phyloP scores from a whole-genome alignment of 2,888 invertebrate genomes.

The Dorcus hopei region DNA sequence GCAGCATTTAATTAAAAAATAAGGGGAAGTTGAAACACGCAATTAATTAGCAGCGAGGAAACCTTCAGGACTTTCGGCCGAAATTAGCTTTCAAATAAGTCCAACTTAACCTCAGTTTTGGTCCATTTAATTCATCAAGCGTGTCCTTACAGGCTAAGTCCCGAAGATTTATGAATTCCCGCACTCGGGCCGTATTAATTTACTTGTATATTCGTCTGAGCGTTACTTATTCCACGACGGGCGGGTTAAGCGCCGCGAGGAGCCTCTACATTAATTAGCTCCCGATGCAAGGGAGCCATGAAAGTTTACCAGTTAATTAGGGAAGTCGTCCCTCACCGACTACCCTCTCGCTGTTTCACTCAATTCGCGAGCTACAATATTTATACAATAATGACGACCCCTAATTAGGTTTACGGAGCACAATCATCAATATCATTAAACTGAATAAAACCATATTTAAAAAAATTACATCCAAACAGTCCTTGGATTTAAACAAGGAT shows the following conservation, averaged over 20 bases:
- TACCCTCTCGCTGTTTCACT: no score
- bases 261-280: conserved; percentile 48
- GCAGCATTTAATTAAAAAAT: conserved; percentile 13
- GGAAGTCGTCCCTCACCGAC: conserved; percentile 37
- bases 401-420: no score
- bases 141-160: conserved; percentile 30
- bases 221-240: conserved; percentile 25
- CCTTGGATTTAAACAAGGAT: no score
- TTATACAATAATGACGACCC: no score
- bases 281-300: conserved; percentile 49
- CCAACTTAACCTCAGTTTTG: conserved; percentile 27
- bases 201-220: conserved; percentile 26
- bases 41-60: conserved; percentile 25
- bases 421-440: no score
- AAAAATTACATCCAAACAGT: no score
- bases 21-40: conserved; percentile 14
- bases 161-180: conserved; percentile 43
- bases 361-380: no score
- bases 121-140: conserved; percentile 31
- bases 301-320: conserved; percentile 54
- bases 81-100: conserved; percentile 30
- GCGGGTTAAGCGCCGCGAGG: conserved; percentile 30
- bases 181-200: conserved; percentile 39
- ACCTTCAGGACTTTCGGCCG: conserved; percentile 20
- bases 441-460: no score